Base-by-base conservation (phyloP, 2,113 vertebrate species). In the rabbit (Oryctolagus cuniculus) region DNA sequence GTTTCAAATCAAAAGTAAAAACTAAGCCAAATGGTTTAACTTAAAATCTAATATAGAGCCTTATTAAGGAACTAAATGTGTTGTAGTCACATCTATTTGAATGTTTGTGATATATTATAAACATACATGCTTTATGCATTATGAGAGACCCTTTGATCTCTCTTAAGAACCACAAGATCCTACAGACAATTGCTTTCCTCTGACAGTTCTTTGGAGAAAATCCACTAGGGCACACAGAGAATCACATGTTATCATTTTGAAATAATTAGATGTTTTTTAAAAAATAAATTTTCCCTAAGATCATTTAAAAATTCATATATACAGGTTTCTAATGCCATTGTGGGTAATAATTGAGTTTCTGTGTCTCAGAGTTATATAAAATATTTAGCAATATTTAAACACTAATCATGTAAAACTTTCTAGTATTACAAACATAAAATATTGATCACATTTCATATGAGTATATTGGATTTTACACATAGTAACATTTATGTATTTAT, bases 51-150 rank as follows among this genome's bases (percentile, higher is more conserved):
- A 95, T 95, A 82, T 16, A 38, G 34, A 78, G 51, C 51, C 21
- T 49, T 91, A 64, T 87, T 95, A 96, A 95, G 66, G 55, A 87
- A 75, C 75, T 89, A 94, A 97, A 92, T 88, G 13, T 84, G 53
- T 93, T 98, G 22, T 94, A 95, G 85, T 93, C 90, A 92, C 79
- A 94, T 55, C 19, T 78, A 6, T 95, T 95, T 95, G 66, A 97
- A 96, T 97, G 87, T 96, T 98, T 97, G 85, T 91, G 77, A 90
- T 96, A 11, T 92, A 96, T 98, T 97, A 95, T 89, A 98, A 98
- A 97, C 72, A 96, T 90, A 95, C 12, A 96, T 34, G 63, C 87
- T 97, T 98, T 96, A 96, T 96, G 64, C 69, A 95, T 97, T 97
- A 98, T 92, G 63, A 89, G 93, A 96, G 5, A 6, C 80, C 61